Evolutionary conservation across 2,888 invertebrate genomes (phyloP), one percentile per base, ranked within the genome.

Genomic region (Willowsia nigromaculata): DNA sequence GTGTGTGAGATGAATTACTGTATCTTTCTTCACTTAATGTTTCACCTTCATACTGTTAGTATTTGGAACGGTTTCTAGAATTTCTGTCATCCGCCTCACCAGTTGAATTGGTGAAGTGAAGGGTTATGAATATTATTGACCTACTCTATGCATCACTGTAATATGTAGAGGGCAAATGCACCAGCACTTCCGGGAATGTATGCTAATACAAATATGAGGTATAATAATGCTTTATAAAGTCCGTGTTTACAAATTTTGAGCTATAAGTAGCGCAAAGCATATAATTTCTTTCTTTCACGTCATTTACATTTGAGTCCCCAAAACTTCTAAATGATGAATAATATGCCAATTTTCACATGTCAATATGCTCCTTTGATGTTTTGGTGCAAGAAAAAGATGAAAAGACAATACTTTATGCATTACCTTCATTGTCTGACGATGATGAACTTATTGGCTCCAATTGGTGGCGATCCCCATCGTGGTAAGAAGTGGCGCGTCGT

Each of bases 351-450:
- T 4, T 25, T 1, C 11, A 18, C 22, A 71, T 71, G 18, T 18
- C 2, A n/a, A 18, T 25, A 56, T 56, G 22, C 27, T 33, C 33
- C 1, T 15, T 62, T 62, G 25, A 56, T 37, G 37, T 9, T 37
- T 37, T 6, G 9, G 9, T 43, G 43, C 13, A 13, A 43, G 43
- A 9, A 13, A 43, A 62, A 0, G 13, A 62, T 59, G 27, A 43
- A 37, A 40, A 40, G n/a, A 71, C 18, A 22, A 25, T 25, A 71
- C 43, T 1, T 22, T 22, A 74, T 47, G 25, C 56, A 78, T 88
- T 88, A 83, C 88, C 88, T 88, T 88, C 88, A 18, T 76, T 88
- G 43, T 88, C 88, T 56, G 86, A 86, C 27, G 88, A 88, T 1
- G 88, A 88, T 22, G 82, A 76, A 65, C 82, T 82, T 22, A 43